These are phyloP conservation scores for Melanocharis versteri DNA, from an alignment of 2,113 vertebrate species.

Conservation along the genomic window DNA sequence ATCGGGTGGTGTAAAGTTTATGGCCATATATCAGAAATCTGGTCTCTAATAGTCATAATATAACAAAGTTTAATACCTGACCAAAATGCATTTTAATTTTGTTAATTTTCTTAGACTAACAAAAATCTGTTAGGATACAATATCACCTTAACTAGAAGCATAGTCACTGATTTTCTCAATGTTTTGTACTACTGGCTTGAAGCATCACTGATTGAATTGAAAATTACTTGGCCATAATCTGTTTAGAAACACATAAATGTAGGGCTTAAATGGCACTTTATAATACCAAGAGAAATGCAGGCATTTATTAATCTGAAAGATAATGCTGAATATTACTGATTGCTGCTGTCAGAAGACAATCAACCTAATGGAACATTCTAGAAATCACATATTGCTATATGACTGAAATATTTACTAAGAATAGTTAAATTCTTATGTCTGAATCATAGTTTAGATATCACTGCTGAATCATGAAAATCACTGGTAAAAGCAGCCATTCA, in stretches of 20 bases:
- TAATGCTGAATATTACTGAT: conserved; percentile 3
- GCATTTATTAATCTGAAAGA: neutral
- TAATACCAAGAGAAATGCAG: neutral
- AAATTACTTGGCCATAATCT: neutral
- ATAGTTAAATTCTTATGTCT: neutral
- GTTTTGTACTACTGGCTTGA: neutral
- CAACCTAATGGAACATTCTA: neutral
- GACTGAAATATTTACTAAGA: conserved; percentile 15
- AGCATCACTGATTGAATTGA: neutral
- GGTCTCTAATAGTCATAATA: neutral
- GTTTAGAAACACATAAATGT: neutral
- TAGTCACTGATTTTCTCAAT: neutral
- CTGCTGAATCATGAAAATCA: neutral
- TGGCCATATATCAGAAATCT: neutral
- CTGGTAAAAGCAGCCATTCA: neutral
- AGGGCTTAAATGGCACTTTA: neutral
- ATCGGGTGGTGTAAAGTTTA: neutral
- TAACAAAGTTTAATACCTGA: neutral
- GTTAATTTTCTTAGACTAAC: neutral
- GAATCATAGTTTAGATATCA: neutral
- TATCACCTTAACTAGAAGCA: neutral
- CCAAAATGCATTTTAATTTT: neutral
- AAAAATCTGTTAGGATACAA: neutral
- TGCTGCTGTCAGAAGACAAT: conserved; percentile 13
- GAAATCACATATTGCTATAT: neutral